These are phyloP conservation scores for Erithacus rubecula DNA, from an alignment of 2,797 vertebrate genomes.

Conservation along the genomic window DNA sequence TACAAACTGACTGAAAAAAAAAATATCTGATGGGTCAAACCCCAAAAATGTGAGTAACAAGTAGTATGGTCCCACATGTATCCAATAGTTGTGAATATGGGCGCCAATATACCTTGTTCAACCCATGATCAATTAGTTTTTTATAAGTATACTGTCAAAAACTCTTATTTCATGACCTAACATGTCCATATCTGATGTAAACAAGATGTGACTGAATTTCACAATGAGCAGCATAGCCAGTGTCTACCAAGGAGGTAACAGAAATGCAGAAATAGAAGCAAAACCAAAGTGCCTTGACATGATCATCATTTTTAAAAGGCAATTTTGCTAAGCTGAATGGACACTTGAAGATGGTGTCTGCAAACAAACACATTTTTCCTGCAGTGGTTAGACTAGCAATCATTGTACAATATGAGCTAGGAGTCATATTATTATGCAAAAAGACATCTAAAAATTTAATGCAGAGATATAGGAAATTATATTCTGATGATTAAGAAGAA, in stretches of 20 bases:
- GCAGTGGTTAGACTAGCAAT: background rate
- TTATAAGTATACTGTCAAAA: background rate
- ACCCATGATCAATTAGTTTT: background rate
- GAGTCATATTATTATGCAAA: background rate
- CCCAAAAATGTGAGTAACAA: background rate
- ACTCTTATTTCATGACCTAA: background rate
- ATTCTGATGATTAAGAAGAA: background rate
- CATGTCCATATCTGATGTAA: background rate
- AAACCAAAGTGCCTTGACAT: background rate
- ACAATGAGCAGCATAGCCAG: background rate
- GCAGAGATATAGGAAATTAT: background rate
- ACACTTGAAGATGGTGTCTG: background rate
- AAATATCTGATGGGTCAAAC: background rate
- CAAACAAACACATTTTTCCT: background rate
- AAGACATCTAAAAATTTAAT: background rate
- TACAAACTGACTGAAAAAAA: background rate
- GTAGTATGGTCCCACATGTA: fast-evolving
- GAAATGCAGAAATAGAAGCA: background rate
- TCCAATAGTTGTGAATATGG: background rate
- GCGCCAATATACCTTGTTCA: background rate
- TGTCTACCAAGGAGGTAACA: background rate
- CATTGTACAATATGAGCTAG: background rate
- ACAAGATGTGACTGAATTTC: background rate
- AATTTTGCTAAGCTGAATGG: background rate
- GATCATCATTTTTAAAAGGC: background rate